These are phyloP conservation scores for Tiliacea aurago DNA, from an alignment of 2,888 invertebrate genomes.

Conservation along the genomic window DNA sequence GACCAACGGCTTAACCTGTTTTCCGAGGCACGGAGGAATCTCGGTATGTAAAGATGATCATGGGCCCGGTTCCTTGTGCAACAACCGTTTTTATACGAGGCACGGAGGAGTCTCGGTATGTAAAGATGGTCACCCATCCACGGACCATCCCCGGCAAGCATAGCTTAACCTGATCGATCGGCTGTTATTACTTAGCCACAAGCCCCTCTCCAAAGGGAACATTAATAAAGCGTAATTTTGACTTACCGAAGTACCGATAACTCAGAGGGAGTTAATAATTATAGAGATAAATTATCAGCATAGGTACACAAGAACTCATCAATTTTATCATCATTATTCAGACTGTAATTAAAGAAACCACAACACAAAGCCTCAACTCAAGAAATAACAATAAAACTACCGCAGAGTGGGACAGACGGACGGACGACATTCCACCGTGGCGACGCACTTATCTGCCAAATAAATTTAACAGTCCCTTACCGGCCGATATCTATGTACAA, in stretches of 20 bases:
- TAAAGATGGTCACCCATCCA: too few species aligned
- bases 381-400: slow-evolving; percentile 54
- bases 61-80: too few species aligned
- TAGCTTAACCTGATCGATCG: too few species aligned
- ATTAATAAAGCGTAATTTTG: neutral
- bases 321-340: neutral
- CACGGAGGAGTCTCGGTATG: too few species aligned
- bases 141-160: too few species aligned
- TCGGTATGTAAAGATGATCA: too few species aligned
- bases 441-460: slow-evolving; percentile 75
- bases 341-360: slow-evolving; percentile 32
- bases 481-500: slow-evolving; percentile 52
- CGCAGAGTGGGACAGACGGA: slow-evolving; percentile 35
- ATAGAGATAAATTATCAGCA: neutral
- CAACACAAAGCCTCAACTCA: slow-evolving; percentile 13
- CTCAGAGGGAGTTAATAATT: neutral
- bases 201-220: too few species aligned
- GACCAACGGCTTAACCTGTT: too few species aligned
- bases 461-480: slow-evolving; percentile 72
- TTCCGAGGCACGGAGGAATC: too few species aligned
- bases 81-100: too few species aligned
- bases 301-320: neutral
- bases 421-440: slow-evolving; percentile 76
- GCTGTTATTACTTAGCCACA: too few species aligned
- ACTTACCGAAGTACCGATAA: neutral